phyloP scores from a whole-genome alignment of 2,888 invertebrate genomes.

The Drosophila imparisetae region DNA sequence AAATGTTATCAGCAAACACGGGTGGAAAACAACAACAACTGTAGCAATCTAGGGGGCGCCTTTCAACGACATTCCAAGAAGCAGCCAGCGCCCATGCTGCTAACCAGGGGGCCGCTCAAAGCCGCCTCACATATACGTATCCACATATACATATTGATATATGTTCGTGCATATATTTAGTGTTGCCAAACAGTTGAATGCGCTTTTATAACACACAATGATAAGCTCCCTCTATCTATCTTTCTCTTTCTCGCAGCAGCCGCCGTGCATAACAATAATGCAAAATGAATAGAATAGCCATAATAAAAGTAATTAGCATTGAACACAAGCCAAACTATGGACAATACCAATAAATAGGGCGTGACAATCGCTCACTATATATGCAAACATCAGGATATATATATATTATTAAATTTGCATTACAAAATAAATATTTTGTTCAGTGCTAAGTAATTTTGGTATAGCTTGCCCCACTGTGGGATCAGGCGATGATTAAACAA shows the following conservation, averaged over 20 bases:
- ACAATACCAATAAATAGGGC: conserved; percentile 35
- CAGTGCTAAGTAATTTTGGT: conserved; percentile 11
- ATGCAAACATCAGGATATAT: neutral
- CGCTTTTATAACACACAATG: conserved; percentile 60
- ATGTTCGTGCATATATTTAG: conserved; percentile 6
- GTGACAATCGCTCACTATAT: conserved; percentile 27
- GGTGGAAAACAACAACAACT: conserved; percentile 45
- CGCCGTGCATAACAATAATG: conserved; percentile 60
- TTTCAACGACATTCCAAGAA: conserved; percentile 59
- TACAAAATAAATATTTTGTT: neutral
- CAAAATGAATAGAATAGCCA: conserved; percentile 60
- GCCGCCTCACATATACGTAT: conserved; percentile 3
- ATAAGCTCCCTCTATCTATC: conserved; percentile 31
- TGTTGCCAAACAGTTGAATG: conserved; percentile 60
- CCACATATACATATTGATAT: neutral
- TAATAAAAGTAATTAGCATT: conserved; percentile 71
- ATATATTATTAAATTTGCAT: neutral
- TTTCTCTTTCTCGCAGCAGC: conserved; percentile 19
- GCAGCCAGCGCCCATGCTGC: conserved; percentile 35
- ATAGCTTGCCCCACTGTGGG: conserved; percentile 41
- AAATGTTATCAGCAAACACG: conserved; percentile 74
- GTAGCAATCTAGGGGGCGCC: conserved; percentile 39
- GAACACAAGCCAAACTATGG: conserved; percentile 47
- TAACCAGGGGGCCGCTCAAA: conserved; percentile 30
- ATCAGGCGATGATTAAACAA: conserved; percentile 63